Conservation (phyloP, 2,797 vertebrate genomes). For the Tokudaia tokunoshimensis region DNA sequence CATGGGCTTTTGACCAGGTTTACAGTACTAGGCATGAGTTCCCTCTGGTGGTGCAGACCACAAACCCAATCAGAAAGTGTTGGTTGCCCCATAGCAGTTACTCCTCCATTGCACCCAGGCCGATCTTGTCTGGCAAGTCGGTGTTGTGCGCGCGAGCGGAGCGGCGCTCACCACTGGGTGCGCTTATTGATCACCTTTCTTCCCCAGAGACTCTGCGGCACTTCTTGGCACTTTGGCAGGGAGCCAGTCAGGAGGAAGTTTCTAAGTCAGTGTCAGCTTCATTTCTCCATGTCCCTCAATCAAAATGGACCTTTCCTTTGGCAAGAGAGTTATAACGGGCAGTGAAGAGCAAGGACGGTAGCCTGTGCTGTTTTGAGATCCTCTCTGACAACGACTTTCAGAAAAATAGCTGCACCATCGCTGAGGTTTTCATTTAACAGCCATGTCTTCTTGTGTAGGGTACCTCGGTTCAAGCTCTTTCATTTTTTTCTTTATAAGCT, state of each 20-base stretch:
- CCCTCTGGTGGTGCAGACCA: neutral
- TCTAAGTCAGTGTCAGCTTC: neutral
- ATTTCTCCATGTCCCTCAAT: neutral
- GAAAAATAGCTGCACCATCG: neutral
- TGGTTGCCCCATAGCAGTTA: neutral
- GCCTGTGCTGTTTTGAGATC: neutral
- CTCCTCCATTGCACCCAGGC: neutral
- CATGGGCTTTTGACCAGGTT: neutral
- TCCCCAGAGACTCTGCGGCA: neutral
- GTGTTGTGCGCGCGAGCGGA: neutral
- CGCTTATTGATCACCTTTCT: neutral
- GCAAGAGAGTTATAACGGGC: neutral
- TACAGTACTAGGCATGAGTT: neutral
- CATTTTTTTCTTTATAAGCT: neutral
- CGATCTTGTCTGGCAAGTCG: neutral
- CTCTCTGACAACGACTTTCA: neutral
- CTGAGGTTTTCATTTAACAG: neutral
- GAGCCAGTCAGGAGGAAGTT: neutral
- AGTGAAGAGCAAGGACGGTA: neutral
- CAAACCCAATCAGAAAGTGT: neutral
- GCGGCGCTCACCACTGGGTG: neutral
- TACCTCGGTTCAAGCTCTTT: neutral
- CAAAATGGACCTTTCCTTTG: neutral
- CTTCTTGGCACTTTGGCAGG: neutral
- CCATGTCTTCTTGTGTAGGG: too few relatives aligned